These are phyloP conservation scores for Amblyornis subalaris DNA, from an alignment of 2,113 vertebrate genomes.

Conservation along the genomic window DNA sequence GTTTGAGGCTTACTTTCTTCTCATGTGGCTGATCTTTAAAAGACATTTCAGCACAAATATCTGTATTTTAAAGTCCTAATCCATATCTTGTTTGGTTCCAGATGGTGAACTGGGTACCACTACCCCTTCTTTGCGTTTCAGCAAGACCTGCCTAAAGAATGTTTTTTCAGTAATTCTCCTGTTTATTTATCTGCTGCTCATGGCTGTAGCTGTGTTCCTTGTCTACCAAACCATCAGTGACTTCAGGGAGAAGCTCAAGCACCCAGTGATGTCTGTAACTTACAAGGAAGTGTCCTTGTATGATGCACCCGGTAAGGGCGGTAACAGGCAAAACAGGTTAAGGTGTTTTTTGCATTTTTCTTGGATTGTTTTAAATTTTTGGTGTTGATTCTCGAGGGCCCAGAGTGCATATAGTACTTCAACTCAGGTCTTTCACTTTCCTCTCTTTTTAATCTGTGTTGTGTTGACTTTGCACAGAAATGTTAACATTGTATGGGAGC, in stretches of 20 bases:
- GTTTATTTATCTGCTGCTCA: conserved; percentile 91
- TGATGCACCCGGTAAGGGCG: conserved; percentile 81
- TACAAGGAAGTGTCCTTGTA: conserved; percentile 93
- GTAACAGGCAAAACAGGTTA: not conserved
- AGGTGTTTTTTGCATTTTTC: not conserved
- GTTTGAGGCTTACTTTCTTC: not conserved
- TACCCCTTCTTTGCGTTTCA: conserved; percentile 75
- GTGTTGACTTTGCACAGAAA: not conserved
- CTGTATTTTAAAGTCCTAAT: not conserved
- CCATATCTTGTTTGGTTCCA: conserved; percentile 51
- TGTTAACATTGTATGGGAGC: fast-evolving
- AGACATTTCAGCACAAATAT: not conserved
- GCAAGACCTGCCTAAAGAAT: conserved; percentile 91
- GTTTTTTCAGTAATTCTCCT: conserved; percentile 89
- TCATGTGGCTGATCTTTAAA: not conserved
- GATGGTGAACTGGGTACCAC: conserved; percentile 70
- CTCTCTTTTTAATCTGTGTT: not conserved
- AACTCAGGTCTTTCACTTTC: not conserved
- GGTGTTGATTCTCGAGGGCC: not conserved
- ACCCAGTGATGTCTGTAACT: conserved; percentile 95
- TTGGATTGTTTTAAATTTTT: not conserved
- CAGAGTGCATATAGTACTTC: not conserved
- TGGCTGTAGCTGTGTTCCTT: conserved; percentile 88
- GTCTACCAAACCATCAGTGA: conserved; percentile 96
- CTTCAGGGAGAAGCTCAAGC: conserved; percentile 89